Evolutionary conservation across 2,113 vertebrate genomes (phyloP).

Genomic region (Lampris incognitus): DNA sequence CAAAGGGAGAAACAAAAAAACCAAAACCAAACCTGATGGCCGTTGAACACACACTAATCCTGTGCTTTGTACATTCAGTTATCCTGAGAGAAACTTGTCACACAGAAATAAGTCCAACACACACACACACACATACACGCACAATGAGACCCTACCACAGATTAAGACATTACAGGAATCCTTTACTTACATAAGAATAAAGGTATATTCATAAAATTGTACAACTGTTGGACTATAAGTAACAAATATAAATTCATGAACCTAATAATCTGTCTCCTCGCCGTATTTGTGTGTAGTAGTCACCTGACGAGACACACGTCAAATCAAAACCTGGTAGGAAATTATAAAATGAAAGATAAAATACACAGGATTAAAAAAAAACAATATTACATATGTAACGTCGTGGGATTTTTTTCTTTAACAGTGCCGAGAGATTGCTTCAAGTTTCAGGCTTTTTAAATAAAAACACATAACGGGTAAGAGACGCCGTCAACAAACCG

Average conservation of each 20-base stretch:
- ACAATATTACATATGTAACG: conserved; percentile 4
- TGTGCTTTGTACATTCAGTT: conserved; percentile 52
- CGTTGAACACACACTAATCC: too few species aligned
- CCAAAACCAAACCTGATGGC: too few species aligned
- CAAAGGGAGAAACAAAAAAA: too few species aligned
- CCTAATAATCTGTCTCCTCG: background rate
- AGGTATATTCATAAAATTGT: background rate
- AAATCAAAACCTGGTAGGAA: background rate
- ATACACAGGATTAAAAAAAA: background rate
- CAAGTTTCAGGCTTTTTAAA: background rate
- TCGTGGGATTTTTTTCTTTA: background rate
- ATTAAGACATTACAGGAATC: background rate
- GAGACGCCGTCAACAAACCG: background rate
- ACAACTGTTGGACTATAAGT: background rate
- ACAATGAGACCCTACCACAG: background rate
- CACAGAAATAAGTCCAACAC: background rate
- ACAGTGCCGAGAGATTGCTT: background rate
- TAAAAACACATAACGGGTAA: background rate
- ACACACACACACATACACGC: background rate
- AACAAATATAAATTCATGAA: background rate
- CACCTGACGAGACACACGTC: background rate
- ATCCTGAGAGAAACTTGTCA: conserved; percentile 17
- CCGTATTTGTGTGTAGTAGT: background rate
- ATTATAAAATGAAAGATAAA: background rate
- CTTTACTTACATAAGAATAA: background rate